These are phyloP conservation scores for Agraylea sexmaculata DNA, from an alignment of 1,140 invertebrate species.

Conservation along the genomic window DNA sequence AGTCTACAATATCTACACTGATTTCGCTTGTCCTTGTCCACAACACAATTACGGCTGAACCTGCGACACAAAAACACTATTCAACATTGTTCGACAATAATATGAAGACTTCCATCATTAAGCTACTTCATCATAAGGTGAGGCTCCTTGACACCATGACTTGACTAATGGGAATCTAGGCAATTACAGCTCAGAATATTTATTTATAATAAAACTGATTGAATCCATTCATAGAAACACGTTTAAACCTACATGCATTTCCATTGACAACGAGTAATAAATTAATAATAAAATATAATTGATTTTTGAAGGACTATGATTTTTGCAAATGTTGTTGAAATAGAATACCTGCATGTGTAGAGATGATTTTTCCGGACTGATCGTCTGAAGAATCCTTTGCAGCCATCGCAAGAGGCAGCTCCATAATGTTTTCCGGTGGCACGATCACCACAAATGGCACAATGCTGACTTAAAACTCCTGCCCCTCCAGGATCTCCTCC, in stretches of 20 bases:
- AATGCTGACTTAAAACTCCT: constrained; percentile 45
- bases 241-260: too few relatives aligned
- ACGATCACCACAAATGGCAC: constrained; percentile 90
- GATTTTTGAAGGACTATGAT: too few relatives aligned
- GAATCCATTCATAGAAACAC: too few relatives aligned
- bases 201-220: too few relatives aligned
- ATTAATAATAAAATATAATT: too few relatives aligned
- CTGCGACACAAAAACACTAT: constrained; percentile 44
- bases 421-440: constrained; percentile 94
- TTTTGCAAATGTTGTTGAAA: too few relatives aligned
- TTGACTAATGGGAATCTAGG: too few relatives aligned
- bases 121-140: too few relatives aligned
- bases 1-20: constrained; percentile 93
- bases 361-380: constrained; percentile 93
- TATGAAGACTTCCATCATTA: constrained; percentile 4
- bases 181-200: too few relatives aligned
- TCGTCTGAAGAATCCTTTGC: constrained; percentile 88
- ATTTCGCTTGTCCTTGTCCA: constrained; percentile 96
- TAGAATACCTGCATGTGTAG: constrained; percentile 90
- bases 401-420: constrained; percentile 86
- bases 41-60: constrained; percentile 85
- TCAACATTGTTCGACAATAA: constrained; percentile 6
- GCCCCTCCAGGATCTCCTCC: constrained; percentile 21
- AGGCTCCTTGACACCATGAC: too few relatives aligned
- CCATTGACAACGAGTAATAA: too few relatives aligned